A percentile compares a stretch with the other conserved stretches of the same genome.
Conservation (phyloP, 2,888 invertebrate genomes). For the Diarsia brunnea region DNA sequence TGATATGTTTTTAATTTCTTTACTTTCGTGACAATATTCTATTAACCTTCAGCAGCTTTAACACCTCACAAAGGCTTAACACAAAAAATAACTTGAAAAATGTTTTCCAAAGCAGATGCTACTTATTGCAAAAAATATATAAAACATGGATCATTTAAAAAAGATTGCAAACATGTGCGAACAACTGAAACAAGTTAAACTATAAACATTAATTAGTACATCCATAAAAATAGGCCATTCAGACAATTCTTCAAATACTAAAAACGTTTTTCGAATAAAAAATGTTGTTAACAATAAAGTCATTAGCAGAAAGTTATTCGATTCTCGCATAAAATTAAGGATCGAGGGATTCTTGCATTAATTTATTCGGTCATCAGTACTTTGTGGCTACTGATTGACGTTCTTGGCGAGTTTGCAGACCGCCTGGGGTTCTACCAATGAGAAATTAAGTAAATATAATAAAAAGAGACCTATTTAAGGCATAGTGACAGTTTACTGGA, state of each 20-base stretch:
- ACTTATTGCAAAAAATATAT: not conserved
- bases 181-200: slow-evolving; percentile 11
- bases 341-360: slow-evolving; percentile 73
- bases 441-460: slow-evolving; percentile 48
- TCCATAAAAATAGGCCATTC: slow-evolving; percentile 43
- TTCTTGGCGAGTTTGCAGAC: slow-evolving; percentile 63
- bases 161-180: slow-evolving; percentile 20
- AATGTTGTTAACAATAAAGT: slow-evolving; percentile 78
- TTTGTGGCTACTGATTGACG: slow-evolving; percentile 59
- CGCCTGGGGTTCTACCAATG: slow-evolving; percentile 54
- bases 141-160: slow-evolving; percentile 17
- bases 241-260: slow-evolving; percentile 59
- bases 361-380: slow-evolving; percentile 68
- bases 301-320: slow-evolving; percentile 78
- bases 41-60: not conserved
- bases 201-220: slow-evolving; percentile 38
- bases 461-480: slow-evolving; percentile 26
- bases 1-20: slow-evolving; percentile 3
- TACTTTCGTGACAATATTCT: not conserved
- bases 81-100: not conserved
- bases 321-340: slow-evolving; percentile 77
- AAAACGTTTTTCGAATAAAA: slow-evolving; percentile 66
- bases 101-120: slow-evolving; percentile 27
- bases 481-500: not conserved
- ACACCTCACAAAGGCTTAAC: not conserved